These are phyloP conservation scores for Carassius auratus DNA, from an alignment of 2,113 vertebrate species.

Conservation along the genomic window DNA sequence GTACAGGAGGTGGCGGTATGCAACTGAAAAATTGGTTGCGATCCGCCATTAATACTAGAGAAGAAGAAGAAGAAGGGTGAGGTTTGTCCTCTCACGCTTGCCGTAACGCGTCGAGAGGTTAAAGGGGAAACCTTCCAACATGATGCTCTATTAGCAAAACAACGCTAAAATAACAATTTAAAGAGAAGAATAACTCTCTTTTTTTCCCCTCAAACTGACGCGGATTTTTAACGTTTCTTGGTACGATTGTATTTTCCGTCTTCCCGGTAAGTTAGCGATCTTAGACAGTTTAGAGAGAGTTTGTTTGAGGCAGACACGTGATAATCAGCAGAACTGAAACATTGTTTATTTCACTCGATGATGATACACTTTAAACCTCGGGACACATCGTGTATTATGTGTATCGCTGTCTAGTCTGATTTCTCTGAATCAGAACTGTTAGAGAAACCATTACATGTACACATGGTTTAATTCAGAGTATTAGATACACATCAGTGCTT, in stretches of 20 bases:
- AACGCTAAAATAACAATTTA: neutral
- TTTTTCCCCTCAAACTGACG: neutral
- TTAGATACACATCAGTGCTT: too few relatives aligned
- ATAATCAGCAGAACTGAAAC: neutral
- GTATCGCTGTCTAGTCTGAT: neutral
- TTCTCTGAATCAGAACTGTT: neutral
- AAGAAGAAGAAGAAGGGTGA: too few relatives aligned
- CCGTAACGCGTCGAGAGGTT: neutral
- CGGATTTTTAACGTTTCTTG: neutral
- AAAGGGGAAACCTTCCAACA: neutral
- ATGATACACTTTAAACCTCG: neutral
- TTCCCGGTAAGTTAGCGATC: neutral
- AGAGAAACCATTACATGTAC: too few relatives aligned
- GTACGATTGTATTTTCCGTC: neutral
- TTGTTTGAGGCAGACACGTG: slow-evolving; percentile 6
- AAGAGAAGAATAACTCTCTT: neutral
- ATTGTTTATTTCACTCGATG: neutral
- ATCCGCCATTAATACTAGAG: too few relatives aligned
- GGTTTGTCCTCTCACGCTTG: neutral
- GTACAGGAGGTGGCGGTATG: too few relatives aligned
- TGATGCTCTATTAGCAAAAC: neutral
- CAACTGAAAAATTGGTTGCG: too few relatives aligned
- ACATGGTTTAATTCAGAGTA: too few relatives aligned
- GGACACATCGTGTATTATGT: too few relatives aligned
- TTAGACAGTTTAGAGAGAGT: neutral